Evolutionary conservation across 2,888 invertebrate genomes (phyloP).

Genomic region (Ophonus ardosiacus): DNA sequence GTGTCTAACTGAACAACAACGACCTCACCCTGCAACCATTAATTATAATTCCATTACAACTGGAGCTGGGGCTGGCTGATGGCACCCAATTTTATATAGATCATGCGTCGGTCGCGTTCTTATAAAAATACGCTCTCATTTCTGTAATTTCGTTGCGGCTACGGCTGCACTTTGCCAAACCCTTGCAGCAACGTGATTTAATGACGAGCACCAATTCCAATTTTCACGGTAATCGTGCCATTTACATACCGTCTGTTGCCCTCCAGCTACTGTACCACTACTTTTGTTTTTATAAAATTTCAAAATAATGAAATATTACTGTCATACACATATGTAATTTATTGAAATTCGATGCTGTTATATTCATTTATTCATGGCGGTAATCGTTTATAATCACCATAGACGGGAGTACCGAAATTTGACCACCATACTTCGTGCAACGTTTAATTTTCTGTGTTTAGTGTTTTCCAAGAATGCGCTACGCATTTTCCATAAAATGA

Average conservation of each 20-base stretch:
- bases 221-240: conserved; percentile 62
- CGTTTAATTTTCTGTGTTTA: conserved; percentile 12
- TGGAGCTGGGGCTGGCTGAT: conserved; percentile 53
- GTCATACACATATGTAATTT: conserved; percentile 58
- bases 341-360: conserved; percentile 54
- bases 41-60: conserved; percentile 65
- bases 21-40: conserved; percentile 58
- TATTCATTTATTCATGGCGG: conserved; percentile 57
- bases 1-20: conserved; percentile 52
- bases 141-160: conserved; percentile 56
- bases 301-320: conserved; percentile 63
- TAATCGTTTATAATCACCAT: conserved; percentile 41
- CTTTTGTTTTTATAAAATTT: conserved; percentile 55
- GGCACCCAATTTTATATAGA: conserved; percentile 65
- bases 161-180: background rate
- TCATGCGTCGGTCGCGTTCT: conserved; percentile 56
- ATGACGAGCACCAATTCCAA: conserved; percentile 59
- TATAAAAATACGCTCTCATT: conserved; percentile 62
- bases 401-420: conserved; percentile 33
- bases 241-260: conserved; percentile 59
- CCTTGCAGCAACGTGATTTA: conserved; percentile 59
- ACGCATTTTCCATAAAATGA: background rate
- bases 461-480: conserved; percentile 1
- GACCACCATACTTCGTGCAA: conserved; percentile 1
- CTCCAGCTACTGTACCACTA: conserved; percentile 22